These are phyloP conservation scores for Leuciscus idus DNA, from an alignment of 2,113 vertebrate species.

Conservation along the genomic window DNA sequence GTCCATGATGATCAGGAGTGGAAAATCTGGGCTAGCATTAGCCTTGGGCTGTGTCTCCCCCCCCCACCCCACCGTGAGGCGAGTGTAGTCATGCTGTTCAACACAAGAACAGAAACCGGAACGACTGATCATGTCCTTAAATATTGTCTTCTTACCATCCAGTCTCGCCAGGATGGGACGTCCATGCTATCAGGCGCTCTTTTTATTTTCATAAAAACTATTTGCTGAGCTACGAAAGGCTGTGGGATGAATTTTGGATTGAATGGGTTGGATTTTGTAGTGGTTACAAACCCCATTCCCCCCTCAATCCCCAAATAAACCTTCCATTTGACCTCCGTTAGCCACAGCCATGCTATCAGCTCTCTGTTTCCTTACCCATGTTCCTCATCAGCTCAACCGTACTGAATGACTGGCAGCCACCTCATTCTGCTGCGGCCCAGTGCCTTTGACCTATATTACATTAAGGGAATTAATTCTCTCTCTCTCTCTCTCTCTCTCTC, in stretches of 20 bases:
- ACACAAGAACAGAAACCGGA: background rate
- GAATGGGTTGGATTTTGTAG: background rate
- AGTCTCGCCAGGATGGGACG: background rate
- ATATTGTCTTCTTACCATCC: background rate
- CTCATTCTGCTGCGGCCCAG: constrained; percentile 33
- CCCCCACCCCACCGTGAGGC: background rate
- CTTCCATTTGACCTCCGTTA: background rate
- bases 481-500: constrained; percentile 27
- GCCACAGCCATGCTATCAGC: background rate
- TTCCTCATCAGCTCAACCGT: constrained; percentile 17
- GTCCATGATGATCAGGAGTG: background rate
- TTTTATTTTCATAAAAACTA: background rate
- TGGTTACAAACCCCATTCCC: background rate
- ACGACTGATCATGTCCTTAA: background rate
- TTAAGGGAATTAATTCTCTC: constrained; percentile 31
- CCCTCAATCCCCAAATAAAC: background rate
- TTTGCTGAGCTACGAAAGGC: background rate
- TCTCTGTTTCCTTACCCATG: background rate
- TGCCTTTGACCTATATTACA: constrained; percentile 54
- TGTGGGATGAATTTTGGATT: background rate
- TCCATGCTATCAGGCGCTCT: background rate
- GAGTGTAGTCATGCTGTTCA: background rate
- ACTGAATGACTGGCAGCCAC: constrained; percentile 38
- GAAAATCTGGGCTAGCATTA: constrained; percentile 44
- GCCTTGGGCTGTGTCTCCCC: background rate